Evolutionary conservation across 1,140 invertebrate genomes (phyloP).

Genomic region (Lordiphosa stackelbergi): DNA sequence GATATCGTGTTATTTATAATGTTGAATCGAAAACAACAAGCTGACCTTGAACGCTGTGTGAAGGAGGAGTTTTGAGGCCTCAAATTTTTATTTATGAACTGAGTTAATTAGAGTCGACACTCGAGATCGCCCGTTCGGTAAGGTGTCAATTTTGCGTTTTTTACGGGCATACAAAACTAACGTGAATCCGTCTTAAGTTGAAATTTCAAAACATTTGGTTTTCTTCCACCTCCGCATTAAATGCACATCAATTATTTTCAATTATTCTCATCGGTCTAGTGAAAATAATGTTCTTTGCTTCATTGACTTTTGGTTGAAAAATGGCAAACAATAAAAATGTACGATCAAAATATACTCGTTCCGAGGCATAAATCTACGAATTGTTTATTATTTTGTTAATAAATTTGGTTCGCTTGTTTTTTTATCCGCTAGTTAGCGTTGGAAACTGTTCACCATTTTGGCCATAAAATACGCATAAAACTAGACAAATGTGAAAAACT

Average conservation of each 20-base stretch:
- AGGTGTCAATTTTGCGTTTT: conserved; percentile 43
- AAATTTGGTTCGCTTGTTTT: conserved; percentile 20
- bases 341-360: conserved; percentile 12
- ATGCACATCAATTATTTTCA: conserved; percentile 49
- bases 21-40: conserved; percentile 15
- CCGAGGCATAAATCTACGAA: conserved; percentile 1
- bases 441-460: conserved; percentile 16
- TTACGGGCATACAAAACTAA: conserved; percentile 22
- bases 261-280: conserved; percentile 44
- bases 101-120: conserved; percentile 14
- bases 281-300: conserved; percentile 15
- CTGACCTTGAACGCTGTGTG: conserved; percentile 30
- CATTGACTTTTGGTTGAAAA: conserved; percentile 20
- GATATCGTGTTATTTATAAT: conserved; percentile 29
- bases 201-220: conserved; percentile 15
- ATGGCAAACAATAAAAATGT: conserved; percentile 18
- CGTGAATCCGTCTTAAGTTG: no score
- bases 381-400: conserved; percentile 38
- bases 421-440: conserved; percentile 14
- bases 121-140: conserved; percentile 15
- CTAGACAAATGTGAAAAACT: conserved; percentile 22
- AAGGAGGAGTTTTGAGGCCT: conserved; percentile 11
- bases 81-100: conserved; percentile 34
- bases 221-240: conserved; percentile 11
- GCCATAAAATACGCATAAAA: conserved; percentile 29